phyloP scores from a whole-genome alignment of 2,888 invertebrate genomes.

The Acrocyrtus sp. region DNA sequence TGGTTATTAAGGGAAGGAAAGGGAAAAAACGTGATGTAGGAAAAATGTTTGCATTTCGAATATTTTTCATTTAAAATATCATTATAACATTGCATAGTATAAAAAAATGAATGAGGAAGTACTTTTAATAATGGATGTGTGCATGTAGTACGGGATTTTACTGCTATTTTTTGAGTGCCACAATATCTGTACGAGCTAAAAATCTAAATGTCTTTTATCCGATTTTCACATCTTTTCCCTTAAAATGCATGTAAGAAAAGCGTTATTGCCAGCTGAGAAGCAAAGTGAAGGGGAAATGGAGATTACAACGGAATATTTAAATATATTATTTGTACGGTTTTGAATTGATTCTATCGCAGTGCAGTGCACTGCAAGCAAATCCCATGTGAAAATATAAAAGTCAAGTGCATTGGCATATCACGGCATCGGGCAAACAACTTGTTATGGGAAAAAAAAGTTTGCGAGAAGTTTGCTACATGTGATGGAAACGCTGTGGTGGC shows the following conservation, averaged over 20 bases:
- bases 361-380: background rate
- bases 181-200: no score
- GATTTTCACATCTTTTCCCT: no score
- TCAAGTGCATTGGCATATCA: slow-evolving; percentile 4
- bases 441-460: background rate
- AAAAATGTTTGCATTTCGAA: background rate
- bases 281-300: background rate
- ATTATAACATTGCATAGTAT: background rate
- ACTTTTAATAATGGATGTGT: background rate
- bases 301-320: no score
- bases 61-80: background rate
- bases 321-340: no score
- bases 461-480: background rate
- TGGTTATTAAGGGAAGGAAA: background rate
- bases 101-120: background rate
- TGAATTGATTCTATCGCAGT: background rate
- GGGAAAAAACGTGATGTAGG: slow-evolving; percentile 2
- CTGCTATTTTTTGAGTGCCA: slow-evolving; percentile 1
- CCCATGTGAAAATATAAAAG: slow-evolving; percentile 5
- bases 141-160: background rate
- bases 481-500: background rate
- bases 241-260: no score
- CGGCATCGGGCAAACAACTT: background rate
- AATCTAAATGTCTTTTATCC: no score
- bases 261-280: background rate